Conservation (phyloP, 2,113 vertebrate species). For the Xerus inauris region DNA sequence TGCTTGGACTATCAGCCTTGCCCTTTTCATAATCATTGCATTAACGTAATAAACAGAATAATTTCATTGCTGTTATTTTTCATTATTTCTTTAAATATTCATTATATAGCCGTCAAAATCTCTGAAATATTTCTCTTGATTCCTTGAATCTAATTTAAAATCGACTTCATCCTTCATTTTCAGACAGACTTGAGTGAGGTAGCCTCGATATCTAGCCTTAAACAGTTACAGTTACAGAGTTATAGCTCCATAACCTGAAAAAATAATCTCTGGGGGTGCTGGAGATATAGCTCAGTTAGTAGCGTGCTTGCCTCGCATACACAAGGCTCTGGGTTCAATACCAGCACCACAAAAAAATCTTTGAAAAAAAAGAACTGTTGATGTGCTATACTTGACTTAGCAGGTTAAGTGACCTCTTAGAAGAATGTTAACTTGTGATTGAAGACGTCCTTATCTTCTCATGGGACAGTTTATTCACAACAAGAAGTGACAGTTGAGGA, state of each 20-base stretch:
- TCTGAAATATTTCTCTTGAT: constrained; percentile 78
- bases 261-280: constrained; percentile 80
- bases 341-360: constrained; percentile 82
- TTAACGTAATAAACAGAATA: constrained; percentile 74
- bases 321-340: too few species aligned
- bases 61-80: constrained; percentile 67
- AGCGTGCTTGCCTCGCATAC: too few species aligned
- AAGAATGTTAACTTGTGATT: constrained; percentile 84
- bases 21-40: constrained; percentile 63
- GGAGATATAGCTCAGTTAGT: too few species aligned
- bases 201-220: constrained; percentile 64
- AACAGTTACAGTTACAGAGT: constrained; percentile 30
- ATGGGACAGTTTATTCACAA: constrained; percentile 82
- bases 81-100: constrained; percentile 82
- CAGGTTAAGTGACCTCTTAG: constrained; percentile 84
- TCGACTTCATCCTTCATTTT: constrained; percentile 71
- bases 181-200: neutral
- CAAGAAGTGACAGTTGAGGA: constrained; percentile 83
- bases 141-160: constrained; percentile 74
- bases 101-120: constrained; percentile 80
- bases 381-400: constrained; percentile 80
- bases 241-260: constrained; percentile 75
- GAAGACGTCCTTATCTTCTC: constrained; percentile 76
- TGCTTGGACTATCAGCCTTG: constrained; percentile 69
- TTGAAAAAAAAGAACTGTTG: constrained; percentile 81